Conservation (phyloP, 2,888 invertebrate species). For the Drosophila greeni region DNA sequence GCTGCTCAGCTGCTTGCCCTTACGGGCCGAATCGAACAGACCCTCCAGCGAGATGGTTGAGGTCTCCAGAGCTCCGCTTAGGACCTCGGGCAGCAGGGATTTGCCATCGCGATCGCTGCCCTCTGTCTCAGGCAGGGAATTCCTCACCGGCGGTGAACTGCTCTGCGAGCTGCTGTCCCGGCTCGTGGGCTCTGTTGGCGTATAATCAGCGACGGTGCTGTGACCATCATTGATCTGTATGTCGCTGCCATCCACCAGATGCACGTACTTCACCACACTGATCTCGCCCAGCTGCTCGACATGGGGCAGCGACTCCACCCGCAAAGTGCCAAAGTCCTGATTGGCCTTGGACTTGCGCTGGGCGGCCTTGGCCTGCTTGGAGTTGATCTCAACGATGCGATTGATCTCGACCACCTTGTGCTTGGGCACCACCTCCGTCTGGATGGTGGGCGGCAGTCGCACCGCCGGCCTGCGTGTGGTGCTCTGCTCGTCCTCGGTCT, state of each 20-base stretch:
- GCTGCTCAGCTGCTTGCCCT: constrained; percentile 73
- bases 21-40: constrained; percentile 81
- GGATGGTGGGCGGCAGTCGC: constrained; percentile 34
- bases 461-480: constrained; percentile 50
- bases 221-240: constrained; percentile 77
- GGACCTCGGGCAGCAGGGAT: constrained; percentile 75
- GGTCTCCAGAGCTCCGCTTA: constrained; percentile 80
- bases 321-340: constrained; percentile 79
- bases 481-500: constrained; percentile 43
- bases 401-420: constrained; percentile 85
- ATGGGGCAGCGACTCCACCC: constrained; percentile 82
- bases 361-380: constrained; percentile 82
- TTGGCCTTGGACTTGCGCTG: constrained; percentile 80
- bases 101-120: constrained; percentile 66
- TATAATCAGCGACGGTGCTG: constrained; percentile 78
- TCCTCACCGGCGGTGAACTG: constrained; percentile 64
- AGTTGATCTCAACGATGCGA: constrained; percentile 84
- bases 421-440: constrained; percentile 60
- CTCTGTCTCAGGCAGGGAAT: constrained; percentile 61
- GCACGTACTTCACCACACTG: constrained; percentile 84
- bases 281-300: constrained; percentile 85
- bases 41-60: constrained; percentile 85
- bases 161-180: neutral
- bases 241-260: constrained; percentile 81
- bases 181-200: constrained; percentile 71